Evolutionary conservation across 2,113 vertebrate species (phyloP), one percentile per base, ranked within the genome.

Genomic region (Salvelinus namaycush): DNA sequence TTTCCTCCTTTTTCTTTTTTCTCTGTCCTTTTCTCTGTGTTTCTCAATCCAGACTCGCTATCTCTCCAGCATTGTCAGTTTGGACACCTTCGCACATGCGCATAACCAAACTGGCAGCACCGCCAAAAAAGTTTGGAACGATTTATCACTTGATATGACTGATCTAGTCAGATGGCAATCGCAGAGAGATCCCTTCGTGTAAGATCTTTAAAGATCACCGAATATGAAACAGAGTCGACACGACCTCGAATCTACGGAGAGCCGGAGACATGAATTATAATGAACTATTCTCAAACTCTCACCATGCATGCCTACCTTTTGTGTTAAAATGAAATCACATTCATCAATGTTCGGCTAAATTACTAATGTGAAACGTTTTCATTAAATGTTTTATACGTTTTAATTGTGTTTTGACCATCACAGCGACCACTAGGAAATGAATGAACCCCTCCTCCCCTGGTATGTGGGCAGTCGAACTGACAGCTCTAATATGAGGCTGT

Each of bases 41-140:
- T 95, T 96, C 95, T 96, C 95, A 95, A 95, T 96, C 96, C 95
- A 94, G 93, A 91, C 96, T 95, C 96, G 94, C 97, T 97, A 97
- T 97, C 96, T 97, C 94, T 95, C 96, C 93, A 93, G 95, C 96
- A 96, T 96, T 97, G 96, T 96, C 96, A 96, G 95, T 96, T 95
- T 93, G 93, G 95, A 96, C 94, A 97, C 96, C 95, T 97, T 96
- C 95, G 96, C 96, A 96, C 96, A 97, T 97, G 96, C 96, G 96
- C 96, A 95, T 91, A 95, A 90, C 88, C 88, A 84, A 91, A 93
- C 92, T 92, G 93, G 93, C 93, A 92, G 94, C 92, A 92, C 93
- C 95, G 94, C 94, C 93, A 90, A 86, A 86, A 96, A 95, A 96
- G 94, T 96, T 97, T 96, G 94, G 93, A 94, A 92, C 92, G 93